phyloP scores from a whole-genome alignment of 1,140 invertebrate genomes.

The Ceratoteleas bidentatus region DNA sequence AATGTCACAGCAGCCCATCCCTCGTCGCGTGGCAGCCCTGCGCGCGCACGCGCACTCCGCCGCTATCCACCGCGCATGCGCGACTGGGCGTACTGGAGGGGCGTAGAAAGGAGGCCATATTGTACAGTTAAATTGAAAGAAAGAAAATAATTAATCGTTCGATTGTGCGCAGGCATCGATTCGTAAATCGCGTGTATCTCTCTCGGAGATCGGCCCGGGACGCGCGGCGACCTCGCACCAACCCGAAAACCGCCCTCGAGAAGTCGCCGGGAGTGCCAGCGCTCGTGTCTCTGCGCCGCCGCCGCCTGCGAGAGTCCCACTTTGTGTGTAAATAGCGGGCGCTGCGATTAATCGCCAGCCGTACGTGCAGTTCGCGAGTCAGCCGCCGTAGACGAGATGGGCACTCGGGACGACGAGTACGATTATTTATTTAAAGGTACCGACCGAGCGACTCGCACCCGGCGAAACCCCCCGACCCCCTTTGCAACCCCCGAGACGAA shows the following conservation, averaged over 20 bases:
- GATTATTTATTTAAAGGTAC: no score
- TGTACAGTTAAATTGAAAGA: slow-evolving; percentile 82
- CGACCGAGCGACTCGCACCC: no score
- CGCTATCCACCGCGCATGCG: slow-evolving; percentile 61
- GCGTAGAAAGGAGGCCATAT: slow-evolving; percentile 81
- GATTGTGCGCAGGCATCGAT: slow-evolving; percentile 49
- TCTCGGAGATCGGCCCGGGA: slow-evolving; percentile 26
- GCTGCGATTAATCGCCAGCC: slow-evolving; percentile 49
- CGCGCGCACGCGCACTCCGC: no score
- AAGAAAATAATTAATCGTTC: slow-evolving; percentile 77
- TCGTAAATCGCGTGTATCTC: slow-evolving; percentile 25
- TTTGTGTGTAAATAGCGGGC: slow-evolving; percentile 67
- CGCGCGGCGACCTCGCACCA: slow-evolving; percentile 23
- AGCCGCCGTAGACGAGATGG: slow-evolving; percentile 86
- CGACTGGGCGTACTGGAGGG: slow-evolving; percentile 53
- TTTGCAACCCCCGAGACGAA: no score
- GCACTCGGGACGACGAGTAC: no score
- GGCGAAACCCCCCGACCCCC: no score
- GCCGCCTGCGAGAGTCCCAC: slow-evolving; percentile 12
- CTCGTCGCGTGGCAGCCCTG: no score
- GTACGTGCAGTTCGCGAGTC: slow-evolving; percentile 41
- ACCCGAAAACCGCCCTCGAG: slow-evolving; percentile 17
- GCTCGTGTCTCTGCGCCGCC: slow-evolving; percentile 8
- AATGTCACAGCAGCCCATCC: no score
- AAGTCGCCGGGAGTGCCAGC: slow-evolving; percentile 23